A percentile compares a stretch with the other conserved stretches of the same genome.
Conservation (phyloP, 92 coral and sea anemone species). For the Actinernus sp. region DNA sequence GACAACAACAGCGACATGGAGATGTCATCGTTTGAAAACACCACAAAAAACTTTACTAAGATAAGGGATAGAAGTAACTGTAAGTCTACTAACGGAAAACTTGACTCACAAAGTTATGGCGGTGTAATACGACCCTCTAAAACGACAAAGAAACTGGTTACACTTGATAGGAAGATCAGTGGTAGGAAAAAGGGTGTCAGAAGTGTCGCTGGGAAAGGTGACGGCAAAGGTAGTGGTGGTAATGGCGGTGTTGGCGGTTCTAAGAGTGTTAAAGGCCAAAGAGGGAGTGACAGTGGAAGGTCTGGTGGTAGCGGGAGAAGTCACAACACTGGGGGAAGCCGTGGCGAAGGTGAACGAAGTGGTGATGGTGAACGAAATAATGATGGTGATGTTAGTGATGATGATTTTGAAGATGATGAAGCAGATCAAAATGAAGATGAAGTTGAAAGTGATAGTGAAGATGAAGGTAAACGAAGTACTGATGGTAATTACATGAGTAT, state of each 20-base stretch:
- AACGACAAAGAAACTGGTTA: too few species aligned
- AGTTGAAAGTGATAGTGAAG: neutral
- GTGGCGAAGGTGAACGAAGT: neutral
- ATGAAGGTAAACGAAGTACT: neutral
- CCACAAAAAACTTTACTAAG: too few species aligned
- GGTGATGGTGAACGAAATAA: conserved; percentile 6
- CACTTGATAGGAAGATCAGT: neutral
- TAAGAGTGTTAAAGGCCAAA: neutral
- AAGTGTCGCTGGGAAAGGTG: neutral
- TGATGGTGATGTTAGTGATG: conserved; percentile 11
- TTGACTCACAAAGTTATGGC: too few species aligned
- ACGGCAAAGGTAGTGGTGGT: neutral
- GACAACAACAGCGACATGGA: too few species aligned
- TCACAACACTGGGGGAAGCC: neutral
- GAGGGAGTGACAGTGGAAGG: neutral
- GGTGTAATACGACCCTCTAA: too few species aligned
- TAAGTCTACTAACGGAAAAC: too few species aligned
- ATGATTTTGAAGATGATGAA: neutral
- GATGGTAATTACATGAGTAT: too few species aligned
- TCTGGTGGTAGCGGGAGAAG: neutral
- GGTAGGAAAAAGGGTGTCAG: neutral
- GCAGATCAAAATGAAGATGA: neutral
- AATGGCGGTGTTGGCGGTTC: neutral
- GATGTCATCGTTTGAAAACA: too few species aligned
- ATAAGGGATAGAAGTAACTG: too few species aligned